A percentile compares a stretch with the other conserved stretches of the same genome.
Conservation (phyloP, 2,888 invertebrate species). For the Eilema griseolum region DNA sequence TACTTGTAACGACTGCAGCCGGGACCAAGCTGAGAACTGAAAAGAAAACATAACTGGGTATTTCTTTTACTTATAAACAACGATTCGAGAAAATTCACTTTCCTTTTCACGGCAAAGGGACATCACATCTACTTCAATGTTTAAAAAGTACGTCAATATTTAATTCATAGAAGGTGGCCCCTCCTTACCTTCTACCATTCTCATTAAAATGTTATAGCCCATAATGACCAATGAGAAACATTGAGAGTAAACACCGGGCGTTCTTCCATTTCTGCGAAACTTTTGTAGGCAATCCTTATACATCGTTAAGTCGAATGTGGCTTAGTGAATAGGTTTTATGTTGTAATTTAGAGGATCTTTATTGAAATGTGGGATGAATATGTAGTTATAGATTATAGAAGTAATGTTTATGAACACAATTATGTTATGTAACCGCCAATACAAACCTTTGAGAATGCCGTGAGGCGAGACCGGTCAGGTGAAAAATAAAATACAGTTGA, state of each 20-base stretch:
- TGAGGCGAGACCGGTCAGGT: no score
- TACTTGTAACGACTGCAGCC: no score
- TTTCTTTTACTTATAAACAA: background rate
- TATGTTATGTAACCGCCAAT: no score
- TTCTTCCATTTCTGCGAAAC: background rate
- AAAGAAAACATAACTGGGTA: no score
- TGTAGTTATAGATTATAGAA: background rate
- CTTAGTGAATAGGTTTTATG: background rate
- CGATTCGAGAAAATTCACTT: background rate
- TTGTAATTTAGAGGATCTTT: background rate
- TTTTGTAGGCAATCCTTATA: background rate
- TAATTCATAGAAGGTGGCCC: constrained; percentile 1
- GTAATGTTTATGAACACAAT: background rate
- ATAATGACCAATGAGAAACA: constrained; percentile 19
- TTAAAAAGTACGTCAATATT: background rate
- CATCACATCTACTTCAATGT: background rate
- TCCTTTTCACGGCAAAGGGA: background rate
- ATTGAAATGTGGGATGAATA: background rate
- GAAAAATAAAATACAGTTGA: no score
- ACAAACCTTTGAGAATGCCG: no score
- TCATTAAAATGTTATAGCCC: constrained; percentile 23
- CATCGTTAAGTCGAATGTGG: background rate
- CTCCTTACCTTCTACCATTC: background rate
- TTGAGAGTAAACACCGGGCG: background rate
- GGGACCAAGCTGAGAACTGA: no score